Percentiles rank a stretch among this genome's conserved stretches.
Conservation (phyloP, 2,797 vertebrate genomes). For the Poeciliopsis infans region DNA sequence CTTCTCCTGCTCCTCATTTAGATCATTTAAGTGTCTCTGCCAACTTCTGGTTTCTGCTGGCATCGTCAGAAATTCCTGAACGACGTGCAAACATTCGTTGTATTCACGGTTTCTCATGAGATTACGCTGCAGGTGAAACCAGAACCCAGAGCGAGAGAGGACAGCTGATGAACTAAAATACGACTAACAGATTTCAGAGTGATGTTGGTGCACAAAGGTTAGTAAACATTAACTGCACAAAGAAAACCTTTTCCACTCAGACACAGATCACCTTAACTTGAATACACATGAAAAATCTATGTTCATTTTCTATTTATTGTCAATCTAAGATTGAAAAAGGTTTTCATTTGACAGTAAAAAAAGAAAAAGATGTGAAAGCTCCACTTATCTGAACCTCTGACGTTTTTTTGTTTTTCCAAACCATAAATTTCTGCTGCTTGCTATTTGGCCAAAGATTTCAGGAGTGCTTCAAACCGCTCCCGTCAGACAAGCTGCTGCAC, state of each 20-base stretch:
- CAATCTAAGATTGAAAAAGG: slow-evolving; percentile 24
- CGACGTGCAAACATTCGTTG: background rate
- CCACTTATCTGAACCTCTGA: slow-evolving; percentile 49
- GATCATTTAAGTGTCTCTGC: background rate
- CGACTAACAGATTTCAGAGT: background rate
- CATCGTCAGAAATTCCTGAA: slow-evolving; percentile 31
- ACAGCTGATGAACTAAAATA: slow-evolving; percentile 35
- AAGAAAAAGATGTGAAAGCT: background rate
- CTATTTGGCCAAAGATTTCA: background rate
- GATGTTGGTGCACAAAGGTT: slow-evolving; percentile 23
- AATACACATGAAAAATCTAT: background rate
- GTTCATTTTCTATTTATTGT: background rate
- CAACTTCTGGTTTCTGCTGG: slow-evolving; percentile 11
- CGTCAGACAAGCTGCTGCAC: background rate
- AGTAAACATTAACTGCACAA: slow-evolving; percentile 10
- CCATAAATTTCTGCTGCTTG: background rate
- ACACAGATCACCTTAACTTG: background rate
- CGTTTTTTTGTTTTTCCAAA: background rate
- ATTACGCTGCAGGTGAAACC: slow-evolving; percentile 11
- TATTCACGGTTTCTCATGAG: slow-evolving; percentile 15
- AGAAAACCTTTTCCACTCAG: slow-evolving; percentile 38
- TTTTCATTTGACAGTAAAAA: slow-evolving; percentile 23
- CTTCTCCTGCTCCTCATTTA: background rate
- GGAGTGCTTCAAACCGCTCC: too few species aligned
- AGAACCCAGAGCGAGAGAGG: slow-evolving; percentile 1